Evolutionary conservation across 2,113 vertebrate species (phyloP).

Genomic region (Saccopteryx bilineata): DNA sequence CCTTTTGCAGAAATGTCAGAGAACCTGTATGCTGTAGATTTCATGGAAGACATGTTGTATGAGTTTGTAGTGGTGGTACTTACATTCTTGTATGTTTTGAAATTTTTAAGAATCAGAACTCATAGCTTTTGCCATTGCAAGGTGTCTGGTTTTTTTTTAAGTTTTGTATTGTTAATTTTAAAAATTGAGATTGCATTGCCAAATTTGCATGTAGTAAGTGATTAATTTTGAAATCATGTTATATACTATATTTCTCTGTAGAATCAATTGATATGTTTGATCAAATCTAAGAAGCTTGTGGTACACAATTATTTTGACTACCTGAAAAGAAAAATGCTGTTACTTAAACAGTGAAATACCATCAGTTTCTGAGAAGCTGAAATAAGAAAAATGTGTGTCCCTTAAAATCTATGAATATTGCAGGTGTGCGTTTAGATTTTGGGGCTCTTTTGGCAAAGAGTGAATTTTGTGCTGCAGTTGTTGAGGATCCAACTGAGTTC

Average conservation of each 20-base stretch:
- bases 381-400: not conserved
- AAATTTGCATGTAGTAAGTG: not conserved
- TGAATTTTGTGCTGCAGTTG: not conserved
- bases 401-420: not conserved
- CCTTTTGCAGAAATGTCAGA: not conserved
- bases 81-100: not conserved
- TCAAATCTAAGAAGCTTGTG: not conserved
- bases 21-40: not conserved
- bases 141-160: not conserved
- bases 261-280: not conserved
- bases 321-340: not conserved
- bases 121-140: not conserved
- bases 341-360: not conserved
- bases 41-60: not conserved
- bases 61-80: not conserved
- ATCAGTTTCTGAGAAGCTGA: not conserved
- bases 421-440: not conserved
- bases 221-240: constrained; percentile 25
- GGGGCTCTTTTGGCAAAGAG: not conserved
- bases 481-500: not conserved
- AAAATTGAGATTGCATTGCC: not conserved
- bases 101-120: constrained; percentile 11
- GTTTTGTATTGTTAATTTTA: not conserved
- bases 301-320: not conserved
- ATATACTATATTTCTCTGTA: not conserved